Conservation (phyloP, 2,888 invertebrate species). For the Fabriciana adippe region DNA sequence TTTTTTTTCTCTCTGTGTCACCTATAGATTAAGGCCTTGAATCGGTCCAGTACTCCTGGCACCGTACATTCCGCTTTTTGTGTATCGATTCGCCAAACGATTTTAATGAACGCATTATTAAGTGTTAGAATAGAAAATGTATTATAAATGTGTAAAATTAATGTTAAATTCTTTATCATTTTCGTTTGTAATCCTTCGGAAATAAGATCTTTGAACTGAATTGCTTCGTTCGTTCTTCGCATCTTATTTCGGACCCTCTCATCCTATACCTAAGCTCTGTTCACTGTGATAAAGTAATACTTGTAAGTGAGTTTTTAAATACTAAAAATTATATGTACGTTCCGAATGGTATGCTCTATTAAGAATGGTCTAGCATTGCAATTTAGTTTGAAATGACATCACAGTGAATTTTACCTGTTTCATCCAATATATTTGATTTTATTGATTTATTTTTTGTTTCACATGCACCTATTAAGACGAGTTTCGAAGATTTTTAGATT, state of each 20-base stretch:
- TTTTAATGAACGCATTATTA: slow-evolving; percentile 34
- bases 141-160: slow-evolving; percentile 34
- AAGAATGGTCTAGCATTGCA: slow-evolving; percentile 4
- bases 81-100: slow-evolving; percentile 47
- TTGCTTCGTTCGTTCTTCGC: slow-evolving; percentile 5
- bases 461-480: slow-evolving; percentile 37
- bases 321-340: slow-evolving; percentile 23
- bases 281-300: slow-evolving; percentile 67
- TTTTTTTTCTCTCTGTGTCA: neutral
- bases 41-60: slow-evolving; percentile 17
- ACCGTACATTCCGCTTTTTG: slow-evolving; percentile 58
- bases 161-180: slow-evolving; percentile 5
- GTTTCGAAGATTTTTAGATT: slow-evolving; percentile 32
- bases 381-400: slow-evolving; percentile 46
- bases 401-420: slow-evolving; percentile 56
- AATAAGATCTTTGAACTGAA: neutral
- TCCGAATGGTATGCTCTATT: slow-evolving; percentile 4
- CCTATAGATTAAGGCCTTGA: slow-evolving; percentile 6
- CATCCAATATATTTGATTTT: slow-evolving; percentile 20
- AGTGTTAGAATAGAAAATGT: slow-evolving; percentile 35
- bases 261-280: slow-evolving; percentile 53
- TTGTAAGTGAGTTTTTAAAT: slow-evolving; percentile 33
- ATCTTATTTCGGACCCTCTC: slow-evolving; percentile 37
- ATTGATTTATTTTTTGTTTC: slow-evolving; percentile 36
- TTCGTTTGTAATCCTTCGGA: neutral